Conservation (phyloP, 2,797 vertebrate genomes). For the Schizothorax lantsangensis region DNA sequence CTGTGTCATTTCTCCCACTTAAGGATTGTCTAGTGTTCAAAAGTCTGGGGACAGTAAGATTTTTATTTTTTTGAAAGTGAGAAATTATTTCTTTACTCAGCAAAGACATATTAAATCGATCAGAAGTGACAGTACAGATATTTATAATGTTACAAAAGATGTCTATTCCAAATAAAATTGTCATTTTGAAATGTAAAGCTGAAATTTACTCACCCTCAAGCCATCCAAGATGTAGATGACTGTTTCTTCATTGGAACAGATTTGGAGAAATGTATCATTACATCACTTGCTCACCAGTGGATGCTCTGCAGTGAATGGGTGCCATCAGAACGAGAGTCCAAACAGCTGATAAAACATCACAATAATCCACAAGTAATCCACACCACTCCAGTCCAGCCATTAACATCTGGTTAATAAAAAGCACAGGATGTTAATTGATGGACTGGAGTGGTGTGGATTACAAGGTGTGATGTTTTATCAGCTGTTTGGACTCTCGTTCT, state of each 20-base stretch:
- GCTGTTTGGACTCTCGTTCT: not conserved
- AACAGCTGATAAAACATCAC: not conserved
- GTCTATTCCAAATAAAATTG: not conserved
- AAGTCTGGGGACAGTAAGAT: not conserved
- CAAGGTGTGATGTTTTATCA: not conserved
- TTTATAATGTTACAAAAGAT: not conserved
- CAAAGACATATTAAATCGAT: not conserved
- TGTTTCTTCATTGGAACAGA: too few species aligned
- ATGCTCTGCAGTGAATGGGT: not conserved
- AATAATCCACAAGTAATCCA: not conserved
- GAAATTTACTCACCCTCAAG: too few species aligned
- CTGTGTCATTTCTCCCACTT: not conserved
- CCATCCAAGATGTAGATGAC: too few species aligned
- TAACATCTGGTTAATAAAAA: too few species aligned
- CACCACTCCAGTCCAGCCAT: not conserved
- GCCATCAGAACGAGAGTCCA: not conserved
- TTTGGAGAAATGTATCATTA: too few species aligned
- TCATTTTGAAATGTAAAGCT: not conserved
- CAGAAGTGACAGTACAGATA: not conserved
- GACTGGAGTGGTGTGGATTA: not conserved
- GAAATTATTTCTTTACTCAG: not conserved
- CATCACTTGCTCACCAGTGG: not conserved
- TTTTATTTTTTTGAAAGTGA: not conserved
- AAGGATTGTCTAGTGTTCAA: not conserved
- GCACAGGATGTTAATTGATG: not conserved